Base-by-base conservation (phyloP, 1,140 invertebrate genomes). In the Drosophila oshimai region DNA sequence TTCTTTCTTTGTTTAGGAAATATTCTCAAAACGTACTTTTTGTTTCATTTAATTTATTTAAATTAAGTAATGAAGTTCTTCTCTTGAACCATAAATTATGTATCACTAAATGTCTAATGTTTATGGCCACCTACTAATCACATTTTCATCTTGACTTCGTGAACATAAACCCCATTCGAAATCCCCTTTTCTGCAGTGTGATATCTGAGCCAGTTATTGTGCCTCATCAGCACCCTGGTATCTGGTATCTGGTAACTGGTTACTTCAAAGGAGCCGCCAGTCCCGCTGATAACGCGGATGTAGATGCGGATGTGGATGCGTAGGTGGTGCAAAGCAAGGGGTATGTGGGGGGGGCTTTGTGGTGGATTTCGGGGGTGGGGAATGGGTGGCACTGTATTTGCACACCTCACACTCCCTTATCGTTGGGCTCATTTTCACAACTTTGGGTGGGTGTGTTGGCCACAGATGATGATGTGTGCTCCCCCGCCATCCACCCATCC, bases 391-490 rank as follows among this genome's bases (percentile, higher is more conserved):
- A 54, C 61, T 15, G 31, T 78, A 69, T 81, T 80, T 81, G 67
- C 58, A 76, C 33, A 68, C 47, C 50, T 50, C 29, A 28, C 29
- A 67, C 47, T 33, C 34, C 28, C 65, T 51, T 70, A 39, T 70
- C 37, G 62, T 26, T 9, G 58, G 17, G 24, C 13, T 53, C 31
- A 62, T 70, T 79, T 80, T 80, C 67, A 81, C 77, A 80, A 76
- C 72, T 77, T 72, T 67, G 60, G 50, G 71, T 68, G 78, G 77
- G 77, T 81, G 77, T 81, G 77, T 81, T 81, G 77, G 72, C 77
- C 49, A 34, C 54, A 69, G 77, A 65, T 65, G 77, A 65, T 65
- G 58, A 57, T 57, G 34, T 57, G 39, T 46, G 28, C 29, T 29
- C 36, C 57, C 51, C 22, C 20, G 7, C 10, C 13, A n/a, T n/a